These are phyloP conservation scores for Noctua fimbriata DNA, from an alignment of 2,888 invertebrate genomes.

Conservation along the genomic window DNA sequence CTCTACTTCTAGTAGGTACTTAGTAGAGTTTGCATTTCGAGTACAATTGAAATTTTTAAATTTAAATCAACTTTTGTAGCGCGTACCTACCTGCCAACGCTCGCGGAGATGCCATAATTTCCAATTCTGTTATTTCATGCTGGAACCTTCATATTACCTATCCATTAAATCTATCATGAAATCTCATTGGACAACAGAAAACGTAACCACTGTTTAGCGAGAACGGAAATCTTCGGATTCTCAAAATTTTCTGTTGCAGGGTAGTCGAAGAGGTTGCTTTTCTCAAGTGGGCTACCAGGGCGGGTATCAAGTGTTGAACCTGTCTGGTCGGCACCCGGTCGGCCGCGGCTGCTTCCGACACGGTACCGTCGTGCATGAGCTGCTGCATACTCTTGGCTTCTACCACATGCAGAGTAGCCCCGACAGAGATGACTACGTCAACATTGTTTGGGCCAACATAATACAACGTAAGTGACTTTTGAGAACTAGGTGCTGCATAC, in stretches of 20 bases:
- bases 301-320: conserved; percentile 89
- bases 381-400: conserved; percentile 95
- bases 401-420: conserved; percentile 95
- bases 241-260: conserved; percentile 71
- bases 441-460: conserved; percentile 93
- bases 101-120: not conserved
- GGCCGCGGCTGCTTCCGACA: conserved; percentile 91
- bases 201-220: not conserved
- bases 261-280: conserved; percentile 86
- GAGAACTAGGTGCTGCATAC: not conserved
- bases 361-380: conserved; percentile 94
- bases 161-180: not conserved
- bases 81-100: not conserved
- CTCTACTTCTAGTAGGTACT: not conserved
- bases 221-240: not conserved
- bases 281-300: conserved; percentile 88
- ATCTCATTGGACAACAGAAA: not conserved
- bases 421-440: conserved; percentile 94
- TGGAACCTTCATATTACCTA: not conserved
- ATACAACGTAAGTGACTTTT: conserved; percentile 85
- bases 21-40: not conserved
- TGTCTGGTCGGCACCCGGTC: conserved; percentile 89
- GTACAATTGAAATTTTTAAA: not conserved
- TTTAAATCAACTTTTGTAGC: not conserved
- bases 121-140: not conserved